Conservation (phyloP, 2,888 invertebrate species). For the Aspidiotus destructor region DNA sequence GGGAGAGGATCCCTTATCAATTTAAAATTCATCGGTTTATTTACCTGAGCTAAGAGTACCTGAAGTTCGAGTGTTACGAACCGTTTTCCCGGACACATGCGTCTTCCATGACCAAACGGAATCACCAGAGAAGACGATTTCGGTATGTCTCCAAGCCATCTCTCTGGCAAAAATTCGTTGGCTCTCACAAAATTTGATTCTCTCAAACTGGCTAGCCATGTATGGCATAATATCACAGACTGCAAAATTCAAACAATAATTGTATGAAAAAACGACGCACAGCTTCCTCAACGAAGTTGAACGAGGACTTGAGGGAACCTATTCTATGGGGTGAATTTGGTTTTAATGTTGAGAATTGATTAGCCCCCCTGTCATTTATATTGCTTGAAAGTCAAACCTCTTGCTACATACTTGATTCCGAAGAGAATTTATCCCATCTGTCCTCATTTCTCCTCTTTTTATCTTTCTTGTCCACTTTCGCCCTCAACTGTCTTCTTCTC, state of each 20-base stretch:
- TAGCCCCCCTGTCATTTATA: no score
- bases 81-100: slow-evolving; percentile 76
- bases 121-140: slow-evolving; percentile 56
- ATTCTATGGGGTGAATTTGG: no score
- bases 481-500: no score
- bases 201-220: slow-evolving; percentile 67
- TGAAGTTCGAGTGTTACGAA: slow-evolving; percentile 70
- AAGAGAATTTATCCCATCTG: no score
- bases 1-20: no score
- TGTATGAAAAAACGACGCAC: neutral
- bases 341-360: no score
- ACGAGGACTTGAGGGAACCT: no score
- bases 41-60: slow-evolving; percentile 61
- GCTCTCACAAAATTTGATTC: slow-evolving; percentile 66
- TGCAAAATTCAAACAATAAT: slow-evolving; percentile 41
- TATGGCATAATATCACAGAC: slow-evolving; percentile 71
- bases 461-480: no score
- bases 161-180: slow-evolving; percentile 60
- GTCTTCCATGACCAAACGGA: slow-evolving; percentile 69
- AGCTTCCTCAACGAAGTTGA: neutral
- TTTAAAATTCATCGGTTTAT: no score
- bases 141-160: slow-evolving; percentile 57
- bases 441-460: no score
- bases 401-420: no score
- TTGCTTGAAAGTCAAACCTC: no score